Percentiles rank a stretch among this genome's conserved stretches.
phyloP scores from a whole-genome alignment of 2,113 vertebrate species.

The Hymenochirus boettgeri region DNA sequence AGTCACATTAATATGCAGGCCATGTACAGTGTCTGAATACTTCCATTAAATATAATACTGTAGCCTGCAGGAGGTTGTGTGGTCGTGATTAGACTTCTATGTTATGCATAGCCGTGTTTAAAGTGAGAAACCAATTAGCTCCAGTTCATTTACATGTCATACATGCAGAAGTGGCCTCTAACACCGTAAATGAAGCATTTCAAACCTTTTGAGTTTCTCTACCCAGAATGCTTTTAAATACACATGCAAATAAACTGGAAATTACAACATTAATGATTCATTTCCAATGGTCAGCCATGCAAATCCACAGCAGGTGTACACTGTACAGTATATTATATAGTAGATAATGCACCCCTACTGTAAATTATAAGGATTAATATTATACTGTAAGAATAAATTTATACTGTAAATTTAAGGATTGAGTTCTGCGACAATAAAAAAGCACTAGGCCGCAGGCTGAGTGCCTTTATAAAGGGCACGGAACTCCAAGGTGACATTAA shows the following conservation, averaged over 20 bases:
- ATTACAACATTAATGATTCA: too few species aligned
- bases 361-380: too few species aligned
- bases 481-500: too few species aligned
- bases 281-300: too few species aligned
- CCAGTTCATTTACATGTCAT: background rate
- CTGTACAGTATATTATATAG: too few species aligned
- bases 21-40: background rate
- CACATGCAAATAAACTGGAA: background rate
- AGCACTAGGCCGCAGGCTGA: too few species aligned
- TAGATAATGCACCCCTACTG: too few species aligned
- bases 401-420: too few species aligned
- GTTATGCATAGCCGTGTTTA: background rate
- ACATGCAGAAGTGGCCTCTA: background rate
- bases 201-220: constrained; percentile 3
- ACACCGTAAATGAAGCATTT: background rate
- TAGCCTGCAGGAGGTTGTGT: background rate
- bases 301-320: too few species aligned
- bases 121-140: background rate
- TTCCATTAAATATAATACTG: background rate
- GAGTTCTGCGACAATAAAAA: too few species aligned
- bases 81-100: background rate
- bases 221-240: background rate
- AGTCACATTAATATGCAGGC: background rate
- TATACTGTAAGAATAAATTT: too few species aligned
- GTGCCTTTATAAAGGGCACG: too few species aligned